Conservation (phyloP, 2,113 vertebrate species). For the Forbesichthys papilliferus region DNA sequence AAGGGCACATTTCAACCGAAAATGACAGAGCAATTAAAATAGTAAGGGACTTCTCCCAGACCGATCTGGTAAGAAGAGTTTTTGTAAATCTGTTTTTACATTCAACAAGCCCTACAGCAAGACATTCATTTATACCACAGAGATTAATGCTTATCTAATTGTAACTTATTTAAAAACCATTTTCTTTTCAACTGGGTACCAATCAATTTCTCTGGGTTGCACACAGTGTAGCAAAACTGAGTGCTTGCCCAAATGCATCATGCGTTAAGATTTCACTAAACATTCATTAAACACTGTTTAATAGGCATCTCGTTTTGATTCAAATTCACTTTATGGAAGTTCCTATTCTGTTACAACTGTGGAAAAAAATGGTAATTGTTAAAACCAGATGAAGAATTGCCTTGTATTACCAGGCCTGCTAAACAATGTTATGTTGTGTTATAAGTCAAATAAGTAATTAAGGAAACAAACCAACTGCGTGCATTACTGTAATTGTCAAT, state of each 20-base stretch:
- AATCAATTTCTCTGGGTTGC: constrained; percentile 77
- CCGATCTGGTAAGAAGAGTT: constrained; percentile 82
- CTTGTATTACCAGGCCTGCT: neutral
- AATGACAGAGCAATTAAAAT: constrained; percentile 83
- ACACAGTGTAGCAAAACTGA: constrained; percentile 50
- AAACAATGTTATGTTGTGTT: neutral
- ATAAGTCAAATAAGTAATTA: constrained; percentile 30
- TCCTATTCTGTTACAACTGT: constrained; percentile 40
- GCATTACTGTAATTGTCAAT: constrained; percentile 28
- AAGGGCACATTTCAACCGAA: constrained; percentile 68
- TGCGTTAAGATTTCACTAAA: constrained; percentile 38
- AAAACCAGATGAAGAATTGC: constrained; percentile 28
- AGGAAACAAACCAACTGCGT: constrained; percentile 27
- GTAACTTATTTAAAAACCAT: constrained; percentile 88
- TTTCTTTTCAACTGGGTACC: constrained; percentile 81
- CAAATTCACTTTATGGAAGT: constrained; percentile 27
- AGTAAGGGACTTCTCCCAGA: constrained; percentile 76
- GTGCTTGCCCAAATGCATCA: constrained; percentile 51
- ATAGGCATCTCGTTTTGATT: constrained; percentile 3
- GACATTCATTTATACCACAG: constrained; percentile 83
- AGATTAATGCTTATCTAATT: constrained; percentile 88
- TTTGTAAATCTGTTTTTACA: constrained; percentile 85
- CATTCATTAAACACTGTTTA: constrained; percentile 12
- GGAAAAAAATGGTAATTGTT: constrained; percentile 29
- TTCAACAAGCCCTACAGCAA: constrained; percentile 85